Evolutionary conservation across 2,888 invertebrate species (phyloP), one percentile per base, ranked within the genome.

Genomic region (Clanis bilineata): DNA sequence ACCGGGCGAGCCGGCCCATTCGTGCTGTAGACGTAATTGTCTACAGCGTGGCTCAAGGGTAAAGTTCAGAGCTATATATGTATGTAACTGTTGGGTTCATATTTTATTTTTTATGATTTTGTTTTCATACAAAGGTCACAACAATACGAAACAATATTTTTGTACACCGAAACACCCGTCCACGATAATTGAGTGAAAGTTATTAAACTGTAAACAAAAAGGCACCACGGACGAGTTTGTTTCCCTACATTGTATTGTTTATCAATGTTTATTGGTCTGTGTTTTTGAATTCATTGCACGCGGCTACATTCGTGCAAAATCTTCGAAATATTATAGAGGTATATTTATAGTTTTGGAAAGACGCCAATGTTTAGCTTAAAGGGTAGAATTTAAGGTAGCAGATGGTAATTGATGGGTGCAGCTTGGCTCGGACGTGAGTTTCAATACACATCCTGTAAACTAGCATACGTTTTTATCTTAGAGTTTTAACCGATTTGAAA

Each of bases 151-250:
- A 51, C 18, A 51, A 18, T 18, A 15, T 1, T 32, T 32, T 28
- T 18, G 25, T 10, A 15, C 18, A 1, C 10, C 9, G n/a, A 45
- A 51, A 51, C 25, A 47, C 15, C n/a, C 15, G n/a, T 18, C n/a
- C 18, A 51, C 51, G 10, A 32, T 47, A 47, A 51, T 18, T 51
- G 51, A 51, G 18, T 51, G 32, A 51, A 45, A 28, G 51, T 51
- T 32, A 32, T 51, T 32, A 32, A 32, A 21, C 32, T 51, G 51
- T 51, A 28, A 51, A 51, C 32, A 51, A 32, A 32, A 51, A 32
- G 28, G 18, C 2, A 9, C 4, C 23, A 5, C 23, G n/a, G 7
- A 15, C 51, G 18, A 21, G 32, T 51, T 32, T 51, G 32, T 32
- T 18, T 32, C 15, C 47, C 47, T 25, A n/a, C 45, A 15, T 32